Conservation (phyloP, 2,113 vertebrate species). For the Mola mola region DNA sequence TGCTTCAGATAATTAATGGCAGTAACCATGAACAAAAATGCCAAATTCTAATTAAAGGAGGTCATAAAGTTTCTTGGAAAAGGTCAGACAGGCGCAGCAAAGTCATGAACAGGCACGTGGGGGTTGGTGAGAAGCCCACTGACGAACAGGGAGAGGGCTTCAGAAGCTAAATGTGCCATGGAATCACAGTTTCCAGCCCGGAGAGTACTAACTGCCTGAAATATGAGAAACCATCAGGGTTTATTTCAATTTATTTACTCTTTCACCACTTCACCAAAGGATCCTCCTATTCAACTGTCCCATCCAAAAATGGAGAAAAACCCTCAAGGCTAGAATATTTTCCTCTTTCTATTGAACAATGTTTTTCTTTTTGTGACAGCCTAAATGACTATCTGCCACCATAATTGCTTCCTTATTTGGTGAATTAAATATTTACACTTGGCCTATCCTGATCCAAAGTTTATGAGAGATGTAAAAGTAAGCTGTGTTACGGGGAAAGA, state of each 20-base stretch:
- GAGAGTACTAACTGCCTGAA: conserved; percentile 55
- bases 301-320: conserved; percentile 61
- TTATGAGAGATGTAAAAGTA: conserved; percentile 66
- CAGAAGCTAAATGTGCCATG: conserved; percentile 69
- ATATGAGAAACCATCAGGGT: conserved; percentile 64
- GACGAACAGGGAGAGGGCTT: conserved; percentile 54
- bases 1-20: conserved; percentile 58
- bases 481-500: conserved; percentile 62
- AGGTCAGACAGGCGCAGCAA: conserved; percentile 66
- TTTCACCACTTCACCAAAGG: conserved; percentile 69
- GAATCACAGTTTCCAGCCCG: conserved; percentile 76
- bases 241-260: conserved; percentile 76
- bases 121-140: conserved; percentile 50
- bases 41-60: conserved; percentile 76
- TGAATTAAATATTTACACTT: conserved; percentile 72
- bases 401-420: conserved; percentile 76
- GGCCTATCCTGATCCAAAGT: conserved; percentile 66
- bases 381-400: conserved; percentile 65
- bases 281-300: conserved; percentile 47
- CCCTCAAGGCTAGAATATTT: conserved; percentile 50
- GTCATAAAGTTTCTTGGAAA: conserved; percentile 70
- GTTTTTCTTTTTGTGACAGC: conserved; percentile 56
- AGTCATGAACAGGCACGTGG: conserved; percentile 35
- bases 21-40: conserved; percentile 61
- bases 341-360: conserved; percentile 60